Conservation (phyloP, 2,888 invertebrate genomes). For the Athalia rosae region DNA sequence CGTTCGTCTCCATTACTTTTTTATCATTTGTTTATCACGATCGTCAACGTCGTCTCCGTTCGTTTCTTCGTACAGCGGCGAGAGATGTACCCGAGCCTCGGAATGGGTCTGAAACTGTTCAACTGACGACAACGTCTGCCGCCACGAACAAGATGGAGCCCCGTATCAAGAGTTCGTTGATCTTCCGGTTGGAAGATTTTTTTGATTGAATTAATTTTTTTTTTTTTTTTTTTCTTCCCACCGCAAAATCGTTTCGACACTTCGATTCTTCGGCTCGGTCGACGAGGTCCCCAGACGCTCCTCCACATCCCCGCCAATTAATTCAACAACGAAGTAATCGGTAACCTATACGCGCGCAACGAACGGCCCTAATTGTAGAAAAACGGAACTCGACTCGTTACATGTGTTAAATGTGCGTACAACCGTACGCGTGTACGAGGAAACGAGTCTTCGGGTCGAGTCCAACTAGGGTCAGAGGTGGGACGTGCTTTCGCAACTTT, state of each 20-base stretch:
- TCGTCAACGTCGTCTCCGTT: not conserved
- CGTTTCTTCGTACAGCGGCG: not conserved
- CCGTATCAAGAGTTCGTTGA: conserved; percentile 33
- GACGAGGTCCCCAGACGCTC: not conserved
- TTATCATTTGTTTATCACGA: not conserved
- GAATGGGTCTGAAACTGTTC: conserved; percentile 15
- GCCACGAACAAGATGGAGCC: not conserved
- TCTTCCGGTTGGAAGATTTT: conserved; percentile 19
- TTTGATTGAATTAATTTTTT: conserved; percentile 5
- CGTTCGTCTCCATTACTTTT: not conserved
- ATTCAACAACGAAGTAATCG: conserved; percentile 27
- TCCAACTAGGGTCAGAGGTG: too few species aligned
- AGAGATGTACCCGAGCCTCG: conserved; percentile 21
- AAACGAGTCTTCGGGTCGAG: too few species aligned
- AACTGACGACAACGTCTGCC: not conserved
- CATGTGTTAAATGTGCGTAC: too few species aligned
- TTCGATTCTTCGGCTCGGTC: not conserved
- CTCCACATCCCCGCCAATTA: conserved; percentile 11
- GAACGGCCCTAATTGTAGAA: too few species aligned
- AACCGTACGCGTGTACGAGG: too few species aligned
- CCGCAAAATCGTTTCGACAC: not conserved
- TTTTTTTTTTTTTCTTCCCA: not conserved
- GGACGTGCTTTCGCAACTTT: too few species aligned
- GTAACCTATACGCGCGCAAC: not conserved
- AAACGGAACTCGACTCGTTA: too few species aligned